Conservation (phyloP, 2,888 invertebrate genomes). For the Zaprionus lineosus region DNA sequence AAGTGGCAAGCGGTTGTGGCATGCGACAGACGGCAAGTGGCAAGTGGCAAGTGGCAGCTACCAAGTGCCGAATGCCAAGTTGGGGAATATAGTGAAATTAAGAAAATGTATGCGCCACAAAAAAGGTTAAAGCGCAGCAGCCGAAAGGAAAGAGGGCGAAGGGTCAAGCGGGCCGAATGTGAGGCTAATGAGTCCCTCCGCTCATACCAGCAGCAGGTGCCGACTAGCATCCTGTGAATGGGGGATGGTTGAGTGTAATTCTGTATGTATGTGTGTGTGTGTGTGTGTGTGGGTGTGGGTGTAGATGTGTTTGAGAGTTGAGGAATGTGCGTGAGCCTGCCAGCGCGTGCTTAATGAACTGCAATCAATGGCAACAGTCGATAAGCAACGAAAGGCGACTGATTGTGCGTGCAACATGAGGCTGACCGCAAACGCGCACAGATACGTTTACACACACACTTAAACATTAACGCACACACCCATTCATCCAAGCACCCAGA, state of each 20-base stretch:
- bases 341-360: conserved; percentile 74
- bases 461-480: conserved; percentile 3
- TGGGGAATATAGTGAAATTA: conserved; percentile 44
- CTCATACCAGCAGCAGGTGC: conserved; percentile 43
- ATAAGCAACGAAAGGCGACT: conserved; percentile 67
- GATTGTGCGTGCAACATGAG: conserved; percentile 73
- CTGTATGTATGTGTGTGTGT: no score
- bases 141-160: conserved; percentile 24
- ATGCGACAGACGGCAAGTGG: background rate
- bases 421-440: conserved; percentile 59
- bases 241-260: no score
- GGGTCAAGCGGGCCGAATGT: conserved; percentile 44
- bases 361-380: conserved; percentile 73
- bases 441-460: conserved; percentile 16
- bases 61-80: no score
- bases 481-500: no score
- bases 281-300: background rate
- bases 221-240: conserved; percentile 19
- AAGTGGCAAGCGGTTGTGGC: conserved; percentile 8
- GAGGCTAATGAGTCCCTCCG: conserved; percentile 59
- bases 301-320: conserved; percentile 4
- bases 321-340: conserved; percentile 45
- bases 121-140: conserved; percentile 43
- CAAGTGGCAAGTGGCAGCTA: background rate
- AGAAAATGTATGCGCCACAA: conserved; percentile 53